Percentiles rank a stretch among this genome's conserved stretches.
Evolutionary conservation across 2,113 vertebrate genomes (phyloP).

Genomic region (Scomber scombrus): DNA sequence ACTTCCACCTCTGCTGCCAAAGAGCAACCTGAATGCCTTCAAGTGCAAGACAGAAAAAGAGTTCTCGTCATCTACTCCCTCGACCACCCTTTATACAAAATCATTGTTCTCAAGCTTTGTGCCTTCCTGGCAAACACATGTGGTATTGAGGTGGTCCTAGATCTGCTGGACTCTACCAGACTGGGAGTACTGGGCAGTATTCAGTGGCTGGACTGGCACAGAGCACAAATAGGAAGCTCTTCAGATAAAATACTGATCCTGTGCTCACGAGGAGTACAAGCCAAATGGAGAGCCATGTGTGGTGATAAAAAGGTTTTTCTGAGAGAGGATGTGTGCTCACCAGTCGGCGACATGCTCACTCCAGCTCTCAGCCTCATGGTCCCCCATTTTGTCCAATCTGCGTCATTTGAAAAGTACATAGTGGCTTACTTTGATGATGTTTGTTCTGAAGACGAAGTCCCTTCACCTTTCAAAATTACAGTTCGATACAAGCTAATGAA

Average conservation of each 20-base stretch:
- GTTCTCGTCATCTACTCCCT: constrained; percentile 94
- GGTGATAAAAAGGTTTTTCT: constrained; percentile 81
- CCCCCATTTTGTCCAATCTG: constrained; percentile 88
- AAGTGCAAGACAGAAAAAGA: constrained; percentile 72
- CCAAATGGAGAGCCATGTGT: constrained; percentile 95
- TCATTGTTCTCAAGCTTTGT: constrained; percentile 90
- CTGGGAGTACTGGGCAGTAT: constrained; percentile 88
- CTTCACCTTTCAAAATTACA: constrained; percentile 88
- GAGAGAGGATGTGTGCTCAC: constrained; percentile 85
- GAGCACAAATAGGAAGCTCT: constrained; percentile 85
- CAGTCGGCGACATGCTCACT: constrained; percentile 90
- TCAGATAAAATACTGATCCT: constrained; percentile 93
- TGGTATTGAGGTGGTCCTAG: constrained; percentile 91
- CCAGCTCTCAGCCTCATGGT: constrained; percentile 90
- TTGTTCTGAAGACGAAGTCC: constrained; percentile 87
- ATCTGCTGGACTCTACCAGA: constrained; percentile 87
- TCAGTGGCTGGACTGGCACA: constrained; percentile 91
- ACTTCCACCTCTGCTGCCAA: constrained; percentile 1
- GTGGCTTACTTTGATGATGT: constrained; percentile 92
- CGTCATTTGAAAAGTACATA: constrained; percentile 90
- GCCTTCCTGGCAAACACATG: constrained; percentile 90
- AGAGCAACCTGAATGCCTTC: constrained; percentile 13
- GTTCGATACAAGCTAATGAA: constrained; percentile 91
- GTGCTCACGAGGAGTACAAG: constrained; percentile 91
- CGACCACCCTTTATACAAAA: constrained; percentile 91